phyloP scores from a whole-genome alignment of 2,113 vertebrate genomes.

The Eretmochelys imbricata region DNA sequence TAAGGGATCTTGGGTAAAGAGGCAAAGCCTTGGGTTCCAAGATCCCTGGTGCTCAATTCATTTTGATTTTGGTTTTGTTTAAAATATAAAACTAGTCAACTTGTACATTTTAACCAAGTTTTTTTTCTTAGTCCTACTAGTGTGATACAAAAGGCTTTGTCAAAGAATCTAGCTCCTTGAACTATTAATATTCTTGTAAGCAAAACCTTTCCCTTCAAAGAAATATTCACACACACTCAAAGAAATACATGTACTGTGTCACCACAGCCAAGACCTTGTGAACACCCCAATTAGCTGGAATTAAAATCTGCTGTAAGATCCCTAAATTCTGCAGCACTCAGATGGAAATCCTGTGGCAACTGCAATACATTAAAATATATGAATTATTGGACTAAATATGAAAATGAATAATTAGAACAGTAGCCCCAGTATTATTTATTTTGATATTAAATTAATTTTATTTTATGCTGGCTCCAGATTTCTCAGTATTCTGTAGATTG shows the following conservation, averaged over 20 bases:
- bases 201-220: background rate
- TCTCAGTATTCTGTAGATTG: background rate
- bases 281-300: background rate
- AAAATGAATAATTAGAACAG: background rate
- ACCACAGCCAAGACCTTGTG: fast-evolving
- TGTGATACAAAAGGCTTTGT: background rate
- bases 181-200: background rate
- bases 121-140: background rate
- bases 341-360: background rate
- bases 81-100: fast-evolving
- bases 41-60: fast-evolving
- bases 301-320: background rate
- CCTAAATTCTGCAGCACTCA: background rate
- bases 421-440: background rate
- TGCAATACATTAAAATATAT: background rate
- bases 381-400: background rate
- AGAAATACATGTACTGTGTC: background rate
- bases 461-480: background rate
- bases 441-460: background rate
- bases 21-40: background rate
- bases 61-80: background rate
- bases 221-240: background rate
- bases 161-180: background rate
- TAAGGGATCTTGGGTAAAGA: background rate
- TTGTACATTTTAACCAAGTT: background rate